Percentiles rank a stretch among this genome's conserved stretches.
Conservation (phyloP, 1,140 invertebrate species). For the Homarus americanus region DNA sequence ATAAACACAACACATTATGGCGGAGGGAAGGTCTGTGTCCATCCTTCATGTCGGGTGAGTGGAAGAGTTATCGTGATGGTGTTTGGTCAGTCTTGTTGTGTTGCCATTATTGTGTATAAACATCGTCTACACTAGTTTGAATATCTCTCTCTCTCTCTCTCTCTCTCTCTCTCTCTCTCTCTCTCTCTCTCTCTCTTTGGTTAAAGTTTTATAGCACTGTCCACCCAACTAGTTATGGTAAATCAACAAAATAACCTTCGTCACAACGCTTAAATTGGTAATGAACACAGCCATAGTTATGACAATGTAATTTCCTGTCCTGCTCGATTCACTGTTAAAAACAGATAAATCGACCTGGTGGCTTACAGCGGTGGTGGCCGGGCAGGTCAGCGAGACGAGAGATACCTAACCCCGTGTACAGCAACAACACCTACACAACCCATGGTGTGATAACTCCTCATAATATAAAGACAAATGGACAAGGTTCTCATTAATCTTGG, state of each 20-base stretch:
- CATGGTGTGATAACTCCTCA: conserved; percentile 37
- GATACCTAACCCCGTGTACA: not conserved
- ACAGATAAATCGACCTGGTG: not conserved
- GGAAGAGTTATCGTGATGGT: too few relatives aligned
- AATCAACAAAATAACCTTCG: not conserved
- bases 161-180: too few relatives aligned
- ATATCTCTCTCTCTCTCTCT: too few relatives aligned
- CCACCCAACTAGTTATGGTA: not conserved
- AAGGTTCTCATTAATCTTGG: conserved; percentile 55
- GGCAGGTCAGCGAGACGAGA: not conserved
- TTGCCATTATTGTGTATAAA: too few relatives aligned
- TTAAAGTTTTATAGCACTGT: not conserved
- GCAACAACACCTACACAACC: not conserved
- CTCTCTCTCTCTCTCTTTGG: too few relatives aligned
- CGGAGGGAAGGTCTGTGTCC: too few relatives aligned
- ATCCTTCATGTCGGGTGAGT: too few relatives aligned
- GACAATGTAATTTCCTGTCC: conserved; percentile 44
- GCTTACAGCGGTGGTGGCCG: not conserved
- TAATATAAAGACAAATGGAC: conserved; percentile 64
- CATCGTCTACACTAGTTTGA: too few relatives aligned
- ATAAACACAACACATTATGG: too few relatives aligned
- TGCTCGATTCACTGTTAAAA: conserved; percentile 2
- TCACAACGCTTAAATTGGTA: conserved; percentile 32
- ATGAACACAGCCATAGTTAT: conserved; percentile 18
- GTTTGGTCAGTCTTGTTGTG: too few relatives aligned